Conservation (phyloP, 2,888 invertebrate species). For the Ormyrus rosae region DNA sequence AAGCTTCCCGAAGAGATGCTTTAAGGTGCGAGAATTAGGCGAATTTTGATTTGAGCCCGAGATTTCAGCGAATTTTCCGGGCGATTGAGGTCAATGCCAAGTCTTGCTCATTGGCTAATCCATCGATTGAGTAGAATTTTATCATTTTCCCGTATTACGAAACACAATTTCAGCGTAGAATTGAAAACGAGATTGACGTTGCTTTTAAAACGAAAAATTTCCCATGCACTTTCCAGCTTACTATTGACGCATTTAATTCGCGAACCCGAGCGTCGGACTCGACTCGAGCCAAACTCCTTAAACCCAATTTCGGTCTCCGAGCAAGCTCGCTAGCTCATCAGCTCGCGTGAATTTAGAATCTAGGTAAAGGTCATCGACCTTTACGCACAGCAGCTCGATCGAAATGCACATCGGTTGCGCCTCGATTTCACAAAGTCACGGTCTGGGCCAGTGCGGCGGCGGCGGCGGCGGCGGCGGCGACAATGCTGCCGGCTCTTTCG, state of each 20-base stretch:
- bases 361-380: constrained; percentile 3
- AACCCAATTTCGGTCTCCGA: background rate
- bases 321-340: background rate
- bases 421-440: constrained; percentile 61
- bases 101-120: too few relatives aligned
- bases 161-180: too few relatives aligned
- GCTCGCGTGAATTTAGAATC: background rate
- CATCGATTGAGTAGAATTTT: too few relatives aligned
- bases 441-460: constrained; percentile 54
- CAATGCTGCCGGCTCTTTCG: background rate
- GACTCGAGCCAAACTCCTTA: constrained; percentile 37
- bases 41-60: too few relatives aligned
- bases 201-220: too few relatives aligned
- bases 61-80: too few relatives aligned
- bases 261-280: background rate
- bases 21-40: too few relatives aligned
- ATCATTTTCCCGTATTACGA: too few relatives aligned
- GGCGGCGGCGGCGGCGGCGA: background rate
- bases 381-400: background rate
- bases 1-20: background rate
- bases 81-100: too few relatives aligned
- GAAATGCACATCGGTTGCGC: constrained; percentile 6
- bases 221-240: too few relatives aligned
- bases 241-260: too few relatives aligned
- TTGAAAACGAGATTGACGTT: too few relatives aligned